Percentiles rank a stretch among this genome's conserved stretches.
Conservation (phyloP, 2,797 vertebrate species). For the Pteronotus mesoamericanus region DNA sequence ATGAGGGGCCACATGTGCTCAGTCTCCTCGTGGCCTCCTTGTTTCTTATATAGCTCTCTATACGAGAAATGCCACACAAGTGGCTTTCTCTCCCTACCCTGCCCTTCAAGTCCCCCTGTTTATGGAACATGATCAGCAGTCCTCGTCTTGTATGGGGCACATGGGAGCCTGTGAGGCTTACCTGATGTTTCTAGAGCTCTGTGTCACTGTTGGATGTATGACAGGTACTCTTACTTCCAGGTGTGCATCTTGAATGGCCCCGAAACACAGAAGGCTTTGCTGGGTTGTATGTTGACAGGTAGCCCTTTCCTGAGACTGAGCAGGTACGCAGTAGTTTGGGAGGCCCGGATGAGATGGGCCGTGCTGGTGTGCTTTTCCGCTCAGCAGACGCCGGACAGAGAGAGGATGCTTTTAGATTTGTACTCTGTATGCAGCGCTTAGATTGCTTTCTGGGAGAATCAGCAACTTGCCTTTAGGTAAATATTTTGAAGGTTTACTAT, state of each 20-base stretch:
- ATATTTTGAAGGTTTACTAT: slow-evolving; percentile 48
- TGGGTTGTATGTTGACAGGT: background rate
- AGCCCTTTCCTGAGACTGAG: background rate
- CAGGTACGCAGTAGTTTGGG: background rate
- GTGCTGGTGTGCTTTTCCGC: background rate
- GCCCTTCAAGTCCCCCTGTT: background rate
- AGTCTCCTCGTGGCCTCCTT: background rate
- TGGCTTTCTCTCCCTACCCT: background rate
- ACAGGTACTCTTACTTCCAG: background rate
- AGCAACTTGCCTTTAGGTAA: slow-evolving; percentile 17
- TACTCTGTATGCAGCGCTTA: background rate
- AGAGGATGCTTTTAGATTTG: background rate
- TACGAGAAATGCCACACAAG: background rate
- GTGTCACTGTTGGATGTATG: background rate
- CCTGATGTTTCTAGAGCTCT: background rate
- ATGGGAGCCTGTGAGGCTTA: background rate
- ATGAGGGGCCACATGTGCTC: background rate
- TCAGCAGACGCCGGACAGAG: background rate
- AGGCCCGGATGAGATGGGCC: background rate
- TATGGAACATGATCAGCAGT: background rate
- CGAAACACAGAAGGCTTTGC: background rate
- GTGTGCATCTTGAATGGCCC: background rate
- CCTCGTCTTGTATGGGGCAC: background rate
- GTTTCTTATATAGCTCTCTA: background rate
- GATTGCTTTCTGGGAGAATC: background rate